These are phyloP conservation scores for Nothobranchius furzeri DNA, from an alignment of 2,113 vertebrate genomes.

Conservation along the genomic window DNA sequence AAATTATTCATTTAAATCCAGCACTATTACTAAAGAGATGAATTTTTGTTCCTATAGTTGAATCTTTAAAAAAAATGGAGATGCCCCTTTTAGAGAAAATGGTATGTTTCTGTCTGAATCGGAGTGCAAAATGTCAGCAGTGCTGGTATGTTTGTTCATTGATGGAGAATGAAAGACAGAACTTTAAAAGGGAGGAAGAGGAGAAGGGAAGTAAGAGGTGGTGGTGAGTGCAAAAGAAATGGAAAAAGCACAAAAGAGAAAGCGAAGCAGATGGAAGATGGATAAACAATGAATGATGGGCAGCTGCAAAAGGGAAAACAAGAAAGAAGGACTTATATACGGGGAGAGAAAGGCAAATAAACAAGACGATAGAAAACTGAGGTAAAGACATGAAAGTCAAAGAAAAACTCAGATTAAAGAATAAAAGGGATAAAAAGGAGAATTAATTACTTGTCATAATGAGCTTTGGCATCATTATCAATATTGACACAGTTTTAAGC, in stretches of 20 bases:
- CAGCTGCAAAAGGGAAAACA: conserved; percentile 9
- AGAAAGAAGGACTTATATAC: not conserved
- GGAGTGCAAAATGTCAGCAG: not conserved
- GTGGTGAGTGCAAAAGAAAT: conserved; percentile 1
- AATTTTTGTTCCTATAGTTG: not conserved
- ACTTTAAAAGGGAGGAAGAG: not conserved
- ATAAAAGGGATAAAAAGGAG: not conserved
- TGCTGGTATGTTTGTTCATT: not conserved
- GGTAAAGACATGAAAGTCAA: conserved; percentile 6
- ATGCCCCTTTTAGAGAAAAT: conserved; percentile 2
- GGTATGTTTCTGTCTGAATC: not conserved
- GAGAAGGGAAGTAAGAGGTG: conserved; percentile 10
- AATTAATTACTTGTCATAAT: conserved; percentile 6
- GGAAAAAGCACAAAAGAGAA: conserved; percentile 20
- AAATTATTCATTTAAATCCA: too few relatives aligned
- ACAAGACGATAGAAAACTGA: conserved; percentile 9
- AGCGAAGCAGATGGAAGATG: conserved; percentile 8
- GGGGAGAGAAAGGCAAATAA: not conserved
- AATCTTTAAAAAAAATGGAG: conserved; percentile 32
- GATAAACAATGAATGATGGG: conserved; percentile 25
- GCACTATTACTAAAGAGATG: not conserved
- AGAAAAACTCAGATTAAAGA: not conserved
- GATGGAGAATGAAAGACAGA: conserved; percentile 15
- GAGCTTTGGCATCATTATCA: too few relatives aligned
- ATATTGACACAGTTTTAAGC: not conserved